These are phyloP conservation scores for Mola mola DNA, from an alignment of 2,113 vertebrate species.

Conservation along the genomic window DNA sequence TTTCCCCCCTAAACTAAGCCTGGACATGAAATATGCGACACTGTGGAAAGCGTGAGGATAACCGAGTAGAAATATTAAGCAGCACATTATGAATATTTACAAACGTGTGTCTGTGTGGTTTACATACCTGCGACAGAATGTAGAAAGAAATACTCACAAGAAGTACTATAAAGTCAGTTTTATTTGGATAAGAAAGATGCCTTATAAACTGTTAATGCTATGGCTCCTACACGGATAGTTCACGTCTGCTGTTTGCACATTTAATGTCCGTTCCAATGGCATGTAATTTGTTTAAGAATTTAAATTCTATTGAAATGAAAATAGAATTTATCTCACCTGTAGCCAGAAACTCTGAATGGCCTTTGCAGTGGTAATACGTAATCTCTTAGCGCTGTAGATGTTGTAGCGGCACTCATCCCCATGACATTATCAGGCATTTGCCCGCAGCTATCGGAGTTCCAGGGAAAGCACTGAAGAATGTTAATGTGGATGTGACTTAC, in stretches of 20 bases:
- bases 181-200: background rate
- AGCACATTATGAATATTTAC: background rate
- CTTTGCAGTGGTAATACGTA: slow-evolving; percentile 40
- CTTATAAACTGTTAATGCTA: slow-evolving; percentile 32
- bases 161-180: background rate
- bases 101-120: background rate
- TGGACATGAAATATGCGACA: slow-evolving; percentile 4
- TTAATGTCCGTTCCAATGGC: background rate
- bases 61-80: background rate
- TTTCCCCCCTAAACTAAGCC: slow-evolving; percentile 1
- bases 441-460: slow-evolving; percentile 44
- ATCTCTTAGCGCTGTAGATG: slow-evolving; percentile 30
- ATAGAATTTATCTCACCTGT: slow-evolving; percentile 28
- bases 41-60: background rate
- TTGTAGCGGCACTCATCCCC: slow-evolving; percentile 49
- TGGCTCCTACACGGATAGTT: background rate
- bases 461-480: slow-evolving; percentile 45
- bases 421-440: slow-evolving; percentile 58
- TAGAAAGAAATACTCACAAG: background rate
- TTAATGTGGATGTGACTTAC: slow-evolving; percentile 57
- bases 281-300: slow-evolving; percentile 19
- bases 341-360: slow-evolving; percentile 28
- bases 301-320: slow-evolving; percentile 43
- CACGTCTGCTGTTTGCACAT: slow-evolving; percentile 7
- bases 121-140: background rate